Percentiles rank a stretch among this genome's conserved stretches.
These are phyloP conservation scores for Odocoileus virginianus DNA, from an alignment of 2,113 vertebrate genomes.

Conservation along the genomic window DNA sequence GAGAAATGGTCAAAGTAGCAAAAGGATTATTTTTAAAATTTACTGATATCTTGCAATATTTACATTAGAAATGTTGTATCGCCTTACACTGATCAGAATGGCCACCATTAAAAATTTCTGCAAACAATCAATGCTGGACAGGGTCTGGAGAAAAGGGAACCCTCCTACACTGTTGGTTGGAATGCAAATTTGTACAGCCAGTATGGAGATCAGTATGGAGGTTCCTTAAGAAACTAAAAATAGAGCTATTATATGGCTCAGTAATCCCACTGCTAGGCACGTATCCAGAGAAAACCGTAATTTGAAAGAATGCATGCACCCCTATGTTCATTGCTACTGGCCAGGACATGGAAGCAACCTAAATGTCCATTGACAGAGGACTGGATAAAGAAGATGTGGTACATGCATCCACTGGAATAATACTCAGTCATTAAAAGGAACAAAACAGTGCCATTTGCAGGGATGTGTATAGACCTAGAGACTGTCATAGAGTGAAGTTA, in stretches of 20 bases:
- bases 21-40: background rate
- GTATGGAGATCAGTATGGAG: background rate
- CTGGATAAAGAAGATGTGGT: background rate
- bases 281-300: background rate
- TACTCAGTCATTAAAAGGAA: background rate
- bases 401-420: background rate
- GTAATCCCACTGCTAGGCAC: background rate
- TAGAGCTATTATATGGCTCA: background rate
- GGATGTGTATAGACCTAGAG: background rate
- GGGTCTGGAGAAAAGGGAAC: background rate
- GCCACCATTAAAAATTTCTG: background rate
- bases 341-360: background rate
- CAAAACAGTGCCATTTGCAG: background rate
- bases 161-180: background rate
- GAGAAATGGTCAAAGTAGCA: background rate
- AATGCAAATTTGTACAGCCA: background rate
- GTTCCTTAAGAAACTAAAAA: background rate
- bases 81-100: background rate
- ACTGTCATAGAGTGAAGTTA: background rate
- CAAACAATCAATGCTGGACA: background rate
- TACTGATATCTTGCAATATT: background rate
- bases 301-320: background rate
- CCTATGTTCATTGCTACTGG: background rate
- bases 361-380: background rate
- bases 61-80: background rate